Evolutionary conservation across 1,140 invertebrate species (phyloP).

Genomic region (Rhizoglyphus robini): DNA sequence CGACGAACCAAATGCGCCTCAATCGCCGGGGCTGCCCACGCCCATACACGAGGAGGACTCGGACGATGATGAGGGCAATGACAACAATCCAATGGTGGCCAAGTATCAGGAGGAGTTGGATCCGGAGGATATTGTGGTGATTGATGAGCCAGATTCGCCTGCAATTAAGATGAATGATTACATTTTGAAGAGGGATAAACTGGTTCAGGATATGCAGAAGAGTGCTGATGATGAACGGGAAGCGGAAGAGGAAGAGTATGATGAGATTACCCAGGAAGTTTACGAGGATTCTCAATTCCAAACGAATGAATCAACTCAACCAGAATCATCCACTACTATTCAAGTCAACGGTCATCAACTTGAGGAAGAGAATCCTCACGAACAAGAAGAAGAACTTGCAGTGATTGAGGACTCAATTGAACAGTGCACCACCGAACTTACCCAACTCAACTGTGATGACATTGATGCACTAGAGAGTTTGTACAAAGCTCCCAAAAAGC

Average conservation of each 20-base stretch:
- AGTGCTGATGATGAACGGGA: too few relatives aligned
- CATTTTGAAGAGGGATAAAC: too few relatives aligned
- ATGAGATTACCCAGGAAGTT: neutral
- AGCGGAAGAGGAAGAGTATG: neutral
- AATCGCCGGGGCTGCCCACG: constrained; percentile 29
- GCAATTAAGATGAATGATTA: neutral
- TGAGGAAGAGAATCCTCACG: neutral
- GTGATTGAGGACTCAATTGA: neutral
- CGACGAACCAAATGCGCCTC: constrained; percentile 46
- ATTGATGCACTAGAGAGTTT: neutral
- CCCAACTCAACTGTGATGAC: neutral
- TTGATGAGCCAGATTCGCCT: neutral
- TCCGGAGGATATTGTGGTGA: constrained; percentile 40
- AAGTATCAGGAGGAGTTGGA: constrained; percentile 74
- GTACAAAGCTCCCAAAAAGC: neutral
- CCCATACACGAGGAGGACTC: constrained; percentile 42
- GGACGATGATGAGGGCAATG: constrained; percentile 50
- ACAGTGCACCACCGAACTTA: neutral
- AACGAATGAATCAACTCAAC: neutral
- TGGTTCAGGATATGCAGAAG: too few relatives aligned
- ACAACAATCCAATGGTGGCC: constrained; percentile 67
- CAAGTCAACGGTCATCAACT: neutral
- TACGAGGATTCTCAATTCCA: neutral
- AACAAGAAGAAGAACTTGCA: neutral
- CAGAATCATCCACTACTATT: neutral